A percentile compares a stretch with the other conserved stretches of the same genome.
These are phyloP conservation scores for Pemphredon lugubris DNA, from an alignment of 2,888 invertebrate genomes.

Conservation along the genomic window DNA sequence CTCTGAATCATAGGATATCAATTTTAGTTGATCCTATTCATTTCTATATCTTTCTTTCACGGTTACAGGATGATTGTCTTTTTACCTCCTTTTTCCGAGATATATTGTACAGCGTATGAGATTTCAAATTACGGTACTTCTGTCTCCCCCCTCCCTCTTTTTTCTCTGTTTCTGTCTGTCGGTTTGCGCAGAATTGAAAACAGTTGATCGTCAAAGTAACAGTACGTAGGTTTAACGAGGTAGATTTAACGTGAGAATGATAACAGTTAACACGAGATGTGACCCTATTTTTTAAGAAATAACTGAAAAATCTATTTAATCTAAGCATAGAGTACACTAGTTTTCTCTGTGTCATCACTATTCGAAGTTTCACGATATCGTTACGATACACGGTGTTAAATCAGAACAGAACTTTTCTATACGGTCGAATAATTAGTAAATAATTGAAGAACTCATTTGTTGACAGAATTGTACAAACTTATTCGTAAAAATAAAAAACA, in stretches of 20 bases:
- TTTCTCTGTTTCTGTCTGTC: neutral
- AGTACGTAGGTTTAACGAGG: constrained; percentile 25
- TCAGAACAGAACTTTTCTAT: constrained; percentile 54
- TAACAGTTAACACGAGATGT: constrained; percentile 34
- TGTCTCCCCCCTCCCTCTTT: neutral
- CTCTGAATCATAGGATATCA: neutral
- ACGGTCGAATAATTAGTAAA: constrained; percentile 53
- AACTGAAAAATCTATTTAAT: constrained; percentile 66
- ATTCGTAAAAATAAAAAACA: constrained; percentile 73
- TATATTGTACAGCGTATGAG: constrained; percentile 60
- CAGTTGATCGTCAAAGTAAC: constrained; percentile 37
- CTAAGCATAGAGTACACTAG: constrained; percentile 48
- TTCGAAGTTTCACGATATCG: constrained; percentile 19
- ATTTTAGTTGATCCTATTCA: neutral
- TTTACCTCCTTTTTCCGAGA: constrained; percentile 53
- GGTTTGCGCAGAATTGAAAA: constrained; percentile 18
- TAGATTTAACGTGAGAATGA: constrained; percentile 36
- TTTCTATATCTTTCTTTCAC: constrained; percentile 33
- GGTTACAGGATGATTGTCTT: constrained; percentile 56
- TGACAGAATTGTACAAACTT: constrained; percentile 75
- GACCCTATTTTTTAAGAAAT: constrained; percentile 69
- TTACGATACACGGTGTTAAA: constrained; percentile 16
- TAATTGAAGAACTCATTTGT: constrained; percentile 71
- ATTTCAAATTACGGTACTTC: constrained; percentile 42
- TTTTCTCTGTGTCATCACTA: neutral